A percentile compares a stretch with the other conserved stretches of the same genome.
Evolutionary conservation across 1,140 invertebrate species (phyloP).

Genomic region (Ceratosolen solmsi): DNA sequence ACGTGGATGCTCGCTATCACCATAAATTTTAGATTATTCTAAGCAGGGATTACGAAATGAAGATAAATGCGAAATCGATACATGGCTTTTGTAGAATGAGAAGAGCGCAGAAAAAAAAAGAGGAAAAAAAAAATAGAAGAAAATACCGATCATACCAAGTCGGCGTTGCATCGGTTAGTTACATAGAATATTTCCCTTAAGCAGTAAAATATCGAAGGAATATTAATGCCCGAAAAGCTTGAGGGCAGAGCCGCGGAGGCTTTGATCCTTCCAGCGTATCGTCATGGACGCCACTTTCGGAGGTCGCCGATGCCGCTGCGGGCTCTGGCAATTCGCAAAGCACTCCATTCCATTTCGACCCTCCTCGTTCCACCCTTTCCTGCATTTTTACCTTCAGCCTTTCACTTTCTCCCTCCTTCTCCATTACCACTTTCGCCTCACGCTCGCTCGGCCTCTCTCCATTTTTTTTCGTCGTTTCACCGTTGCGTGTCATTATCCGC

Average conservation of each 20-base stretch:
- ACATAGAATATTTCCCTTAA: conserved; percentile 40
- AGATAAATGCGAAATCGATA: conserved; percentile 49
- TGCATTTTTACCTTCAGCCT: background rate
- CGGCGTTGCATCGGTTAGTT: background rate
- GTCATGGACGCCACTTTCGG: conserved; percentile 22
- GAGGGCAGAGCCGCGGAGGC: conserved; percentile 16
- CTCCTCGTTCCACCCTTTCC: background rate
- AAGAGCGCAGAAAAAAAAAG: background rate
- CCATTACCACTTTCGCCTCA: background rate
- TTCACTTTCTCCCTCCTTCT: background rate
- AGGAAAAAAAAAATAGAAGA: background rate
- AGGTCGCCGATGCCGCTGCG: conserved; percentile 14
- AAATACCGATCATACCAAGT: background rate
- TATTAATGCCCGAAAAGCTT: conserved; percentile 44
- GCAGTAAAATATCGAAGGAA: conserved; percentile 44
- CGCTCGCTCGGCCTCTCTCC: no score
- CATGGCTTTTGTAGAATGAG: background rate
- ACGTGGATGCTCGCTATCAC: conserved; percentile 11
- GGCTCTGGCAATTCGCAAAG: conserved; percentile 43
- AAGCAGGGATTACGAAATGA: conserved; percentile 39
- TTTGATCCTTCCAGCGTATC: conserved; percentile 41
- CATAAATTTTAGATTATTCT: conserved; percentile 48
- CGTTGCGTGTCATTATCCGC: conserved; percentile 14
- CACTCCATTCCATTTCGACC: conserved; percentile 40
- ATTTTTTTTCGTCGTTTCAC: background rate